Base-by-base conservation (phyloP, 2,888 invertebrate genomes). In the Phytoseiulus persimilis region DNA sequence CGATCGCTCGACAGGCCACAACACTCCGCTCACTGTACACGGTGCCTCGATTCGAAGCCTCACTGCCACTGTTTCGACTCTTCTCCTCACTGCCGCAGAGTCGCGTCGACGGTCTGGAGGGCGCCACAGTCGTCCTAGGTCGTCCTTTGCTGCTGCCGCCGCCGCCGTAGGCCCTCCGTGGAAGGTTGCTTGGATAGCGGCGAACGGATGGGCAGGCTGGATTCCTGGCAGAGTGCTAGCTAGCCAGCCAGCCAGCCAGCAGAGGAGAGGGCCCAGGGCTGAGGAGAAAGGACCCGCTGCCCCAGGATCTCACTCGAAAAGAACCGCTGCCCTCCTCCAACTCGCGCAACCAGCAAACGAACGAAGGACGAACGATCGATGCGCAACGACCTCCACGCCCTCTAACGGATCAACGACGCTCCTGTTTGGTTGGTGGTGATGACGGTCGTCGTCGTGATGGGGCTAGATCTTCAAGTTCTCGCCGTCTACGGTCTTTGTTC, bases 11-110 rank as follows among this genome's bases (percentile, higher is more conserved):
- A 65, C 14, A 23, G 18, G 28, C 65, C 65, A 65, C 28, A 28
- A 65, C 65, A 65, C 65, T 65, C 65, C 65, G 65, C 65, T 65
- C 65, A 65, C 65, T 65, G 65, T 65, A 65, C 65, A 65, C 65
- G 65, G 65, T 65, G 65, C 65, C 65, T 65, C 65, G 65, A 65
- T 28, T 65, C 28, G 65, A 65, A 65, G 65, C 65, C 65, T 65
- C 65, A 65, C 65, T 65, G 65, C 65, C 65, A 65, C 65, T 65
- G 65, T 65, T 65, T 65, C 65, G 65, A 65, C 65, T 65, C 65
- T 65, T 65, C 65, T 65, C 65, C 65, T 65, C 65, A 65, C 65
- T 65, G 65, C 65, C 65, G 65, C 65, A 65, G 65, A 65, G 65
- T 65, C 65, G 65, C 65, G 65, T 65, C 65, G 65, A 65, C 65